Base-by-base conservation (phyloP, 1,140 invertebrate genomes). In the Spodoptera frugiperda region DNA sequence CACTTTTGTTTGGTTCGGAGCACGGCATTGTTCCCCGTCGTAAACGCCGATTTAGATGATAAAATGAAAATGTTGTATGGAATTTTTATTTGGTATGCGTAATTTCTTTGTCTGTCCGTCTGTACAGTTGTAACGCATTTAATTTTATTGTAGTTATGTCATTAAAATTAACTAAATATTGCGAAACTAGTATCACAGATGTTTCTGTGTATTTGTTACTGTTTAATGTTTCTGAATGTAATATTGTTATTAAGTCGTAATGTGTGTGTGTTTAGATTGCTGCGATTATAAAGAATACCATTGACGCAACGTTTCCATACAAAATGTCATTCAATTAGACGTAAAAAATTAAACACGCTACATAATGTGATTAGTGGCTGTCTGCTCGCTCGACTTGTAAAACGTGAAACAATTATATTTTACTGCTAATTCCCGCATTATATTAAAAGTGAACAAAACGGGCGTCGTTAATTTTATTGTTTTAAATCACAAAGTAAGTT, bases 11-110 rank as follows among this genome's bases (percentile, higher is more conserved):
- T 86, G 89, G 92, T 90, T 87, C 92, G 82, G 84, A 86, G 87
- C 86, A 82, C 89, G 86, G 89, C 91, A 93, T 93, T 93, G 91
- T 94, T 93, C 90, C 83, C 84, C 84, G 81, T 93, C 91, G 90
- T 94, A 93, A 93, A 94, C 88, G 92, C 88, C 90, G 89, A 93
- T 93, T 93, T 93, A 91, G 91, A 93, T 91, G 90, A 92, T 93
- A 92, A 92, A 85, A 92, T 93, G 92, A 79, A 92, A 93, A 93
- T 90, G 89, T 92, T 91, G 89, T 93, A 93, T 90, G 89, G 89
- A 88, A 80, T 80, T 88, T 90, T 91, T 91, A 91, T 91, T 90
- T 91, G 88, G 84, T 89, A 82, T 83, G 78, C 78, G 83, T 90
- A 89, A 89, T 89, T 90, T 87, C 86, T 85, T 86, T 84, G 83